Conservation (phyloP, 2,888 invertebrate genomes). For the Diadegma fenestrale region DNA sequence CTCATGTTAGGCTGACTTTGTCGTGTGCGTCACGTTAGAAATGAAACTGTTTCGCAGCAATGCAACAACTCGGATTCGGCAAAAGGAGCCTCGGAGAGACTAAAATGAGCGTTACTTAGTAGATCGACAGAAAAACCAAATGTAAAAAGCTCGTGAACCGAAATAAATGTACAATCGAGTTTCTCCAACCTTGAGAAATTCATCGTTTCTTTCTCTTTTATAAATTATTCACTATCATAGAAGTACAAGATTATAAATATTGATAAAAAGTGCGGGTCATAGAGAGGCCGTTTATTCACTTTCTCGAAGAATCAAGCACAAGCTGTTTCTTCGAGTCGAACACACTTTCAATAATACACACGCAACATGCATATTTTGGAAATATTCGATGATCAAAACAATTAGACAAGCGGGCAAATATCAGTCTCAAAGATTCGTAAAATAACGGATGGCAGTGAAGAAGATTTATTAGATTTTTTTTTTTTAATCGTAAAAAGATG, state of each 20-base stretch:
- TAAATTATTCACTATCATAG: constrained; percentile 18
- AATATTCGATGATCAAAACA: constrained; percentile 37
- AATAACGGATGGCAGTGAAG: constrained; percentile 65
- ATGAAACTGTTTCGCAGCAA: not conserved
- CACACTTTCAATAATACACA: constrained; percentile 20
- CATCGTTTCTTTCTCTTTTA: not conserved
- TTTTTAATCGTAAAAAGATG: constrained; percentile 20
- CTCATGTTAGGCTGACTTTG: constrained; percentile 25
- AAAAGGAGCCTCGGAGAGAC: constrained; percentile 17
- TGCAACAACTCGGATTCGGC: constrained; percentile 1
- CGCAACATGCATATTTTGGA: constrained; percentile 13
- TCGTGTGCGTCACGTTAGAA: constrained; percentile 41
- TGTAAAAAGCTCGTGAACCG: constrained; percentile 47
- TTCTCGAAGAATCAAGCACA: not conserved
- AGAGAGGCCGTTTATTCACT: constrained; percentile 38
- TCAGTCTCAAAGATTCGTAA: constrained; percentile 70
- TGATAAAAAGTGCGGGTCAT: constrained; percentile 24
- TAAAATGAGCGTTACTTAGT: constrained; percentile 21
- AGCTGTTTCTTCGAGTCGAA: not conserved
- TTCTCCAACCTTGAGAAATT: not conserved
- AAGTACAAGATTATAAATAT: constrained; percentile 39
- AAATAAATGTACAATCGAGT: constrained; percentile 15
- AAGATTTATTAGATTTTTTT: constrained; percentile 46
- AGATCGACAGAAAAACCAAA: constrained; percentile 19
- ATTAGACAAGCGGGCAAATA: constrained; percentile 31